Evolutionary conservation across 2,113 vertebrate genomes (phyloP), one percentile per base, ranked within the genome.

Genomic region (Pipra filicauda): DNA sequence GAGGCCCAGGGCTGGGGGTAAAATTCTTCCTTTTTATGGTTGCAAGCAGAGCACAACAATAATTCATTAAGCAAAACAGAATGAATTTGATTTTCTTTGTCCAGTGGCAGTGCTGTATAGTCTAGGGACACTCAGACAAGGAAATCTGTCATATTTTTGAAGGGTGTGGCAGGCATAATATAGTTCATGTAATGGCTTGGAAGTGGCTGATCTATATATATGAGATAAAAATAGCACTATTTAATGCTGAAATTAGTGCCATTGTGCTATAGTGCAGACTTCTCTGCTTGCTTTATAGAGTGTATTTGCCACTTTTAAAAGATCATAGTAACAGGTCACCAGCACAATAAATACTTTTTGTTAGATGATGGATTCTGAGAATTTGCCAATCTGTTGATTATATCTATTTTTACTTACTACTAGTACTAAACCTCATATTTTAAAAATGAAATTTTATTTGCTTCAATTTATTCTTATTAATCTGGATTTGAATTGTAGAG

Each of bases 1-100:
- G 93, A 94, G 93, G 93, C 93, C 88, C 91, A 76, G 54, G 70
- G 62, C 61, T 93, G 61, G 93, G 96, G 77, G 66, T 93, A 86
- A 91, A 95, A 97, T 95, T 93, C 94, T 83, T 95, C 72, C 88
- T 96, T 94, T 94, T 91, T 91, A 72, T 74, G 75, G 76, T 89
- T 90, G 39, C 67, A 78, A 93, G 86, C 26, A 4, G 76, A 89
- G 65, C 57, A 73, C 85, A 91, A 69, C 73, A 78, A 35, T 70
- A 80, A 89, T 92, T 94, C 93, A 87, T 93, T 96, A 92, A 69
- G 91, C 52, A 94, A 92, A 92, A 76, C 39, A 93, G 65, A 92
- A 84, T 95, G 57, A 86, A 89, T 93, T 92, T 87, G 16, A 72
- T 92, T 92, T 93, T 81, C 69, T 72, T 81, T 74, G 33, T 92